Conservation (phyloP, 2,797 vertebrate species). For the Heterohyrax brucei region DNA sequence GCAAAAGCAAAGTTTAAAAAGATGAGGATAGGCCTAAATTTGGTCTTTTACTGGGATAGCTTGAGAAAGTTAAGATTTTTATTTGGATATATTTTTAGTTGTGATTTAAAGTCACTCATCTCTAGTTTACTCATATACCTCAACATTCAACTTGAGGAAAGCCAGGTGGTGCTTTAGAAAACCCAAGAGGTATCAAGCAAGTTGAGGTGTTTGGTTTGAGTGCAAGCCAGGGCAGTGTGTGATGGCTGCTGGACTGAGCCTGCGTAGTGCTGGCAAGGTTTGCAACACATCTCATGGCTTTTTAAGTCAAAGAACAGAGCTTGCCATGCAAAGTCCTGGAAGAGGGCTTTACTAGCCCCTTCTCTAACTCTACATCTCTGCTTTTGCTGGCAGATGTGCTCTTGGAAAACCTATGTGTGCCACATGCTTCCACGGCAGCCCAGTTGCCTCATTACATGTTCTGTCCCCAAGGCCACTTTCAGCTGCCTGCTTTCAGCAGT, state of each 20-base stretch:
- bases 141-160: neutral
- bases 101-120: neutral
- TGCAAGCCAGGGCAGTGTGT: neutral
- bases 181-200: neutral
- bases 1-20: neutral
- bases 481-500: neutral
- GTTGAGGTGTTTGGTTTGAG: neutral
- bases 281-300: neutral
- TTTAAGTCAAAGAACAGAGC: neutral
- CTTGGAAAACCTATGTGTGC: neutral
- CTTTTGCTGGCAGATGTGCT: neutral
- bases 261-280: neutral
- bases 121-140: neutral
- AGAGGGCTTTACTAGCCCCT: neutral
- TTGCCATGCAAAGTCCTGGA: neutral
- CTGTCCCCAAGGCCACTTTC: neutral
- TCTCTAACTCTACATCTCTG: neutral
- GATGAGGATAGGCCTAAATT: rapidly evolving
- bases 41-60: neutral
- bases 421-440: neutral
- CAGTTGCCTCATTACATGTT: neutral
- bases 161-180: neutral
- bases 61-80: neutral
- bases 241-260: too few species aligned
- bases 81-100: neutral